Evolutionary conservation across 2,888 invertebrate species (phyloP).

Genomic region (Scaptomyza caliginosa): DNA sequence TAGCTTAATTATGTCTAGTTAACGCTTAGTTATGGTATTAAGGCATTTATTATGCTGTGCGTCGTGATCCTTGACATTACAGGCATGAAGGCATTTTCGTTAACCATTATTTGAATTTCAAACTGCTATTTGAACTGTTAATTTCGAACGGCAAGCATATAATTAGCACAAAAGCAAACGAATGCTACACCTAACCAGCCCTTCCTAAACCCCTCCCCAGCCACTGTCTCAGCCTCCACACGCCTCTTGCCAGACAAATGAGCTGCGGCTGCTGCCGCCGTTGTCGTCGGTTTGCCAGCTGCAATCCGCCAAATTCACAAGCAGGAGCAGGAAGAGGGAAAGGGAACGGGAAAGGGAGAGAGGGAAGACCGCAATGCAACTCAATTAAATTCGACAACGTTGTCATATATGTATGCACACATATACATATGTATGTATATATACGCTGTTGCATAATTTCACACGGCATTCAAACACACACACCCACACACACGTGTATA

Average conservation of each 20-base stretch:
- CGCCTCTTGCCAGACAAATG: constrained; percentile 39
- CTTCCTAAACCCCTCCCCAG: neutral
- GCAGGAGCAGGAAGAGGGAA: neutral
- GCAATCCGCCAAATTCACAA: constrained; percentile 47
- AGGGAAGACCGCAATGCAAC: constrained; percentile 61
- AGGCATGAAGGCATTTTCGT: constrained; percentile 11
- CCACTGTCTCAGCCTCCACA: neutral
- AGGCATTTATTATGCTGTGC: neutral
- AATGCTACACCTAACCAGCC: neutral
- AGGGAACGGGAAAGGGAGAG: neutral
- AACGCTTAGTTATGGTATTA: neutral
- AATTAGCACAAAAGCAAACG: constrained; percentile 38
- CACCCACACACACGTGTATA: constrained; percentile 3
- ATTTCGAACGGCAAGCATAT: constrained; percentile 44
- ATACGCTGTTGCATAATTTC: constrained; percentile 68
- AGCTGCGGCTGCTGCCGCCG: constrained; percentile 8
- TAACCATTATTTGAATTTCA: constrained; percentile 29
- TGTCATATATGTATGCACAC: constrained; percentile 43
- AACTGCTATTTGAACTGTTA: constrained; percentile 48
- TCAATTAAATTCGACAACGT: constrained; percentile 71
- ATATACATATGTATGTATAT: constrained; percentile 8
- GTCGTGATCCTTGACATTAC: constrained; percentile 8
- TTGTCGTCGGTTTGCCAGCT: constrained; percentile 38
- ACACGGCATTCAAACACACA: constrained; percentile 9
- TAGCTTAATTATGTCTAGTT: neutral